Conservation (phyloP, 2,113 vertebrate genomes). For the Acrocephalus kingi region DNA sequence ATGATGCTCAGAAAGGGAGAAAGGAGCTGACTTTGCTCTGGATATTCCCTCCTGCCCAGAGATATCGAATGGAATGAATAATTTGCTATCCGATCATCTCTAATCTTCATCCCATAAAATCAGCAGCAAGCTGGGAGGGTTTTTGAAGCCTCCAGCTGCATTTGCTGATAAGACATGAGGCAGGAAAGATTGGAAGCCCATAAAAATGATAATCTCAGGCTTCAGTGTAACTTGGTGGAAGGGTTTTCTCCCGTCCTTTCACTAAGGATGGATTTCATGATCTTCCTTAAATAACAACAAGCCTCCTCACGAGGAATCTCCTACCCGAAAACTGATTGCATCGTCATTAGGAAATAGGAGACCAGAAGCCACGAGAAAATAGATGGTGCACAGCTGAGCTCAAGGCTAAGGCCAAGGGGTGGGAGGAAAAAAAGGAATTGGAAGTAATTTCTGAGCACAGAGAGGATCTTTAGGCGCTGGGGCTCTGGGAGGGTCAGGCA, state of each 20-base stretch:
- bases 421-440: background rate
- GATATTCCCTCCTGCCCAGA: constrained; percentile 39
- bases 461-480: background rate
- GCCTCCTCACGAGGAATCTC: background rate
- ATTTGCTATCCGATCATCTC: constrained; percentile 68
- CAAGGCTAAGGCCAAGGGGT: background rate
- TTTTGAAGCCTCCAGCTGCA: constrained; percentile 71
- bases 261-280: constrained; percentile 49
- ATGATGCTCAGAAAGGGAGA: background rate
- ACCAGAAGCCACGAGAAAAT: background rate
- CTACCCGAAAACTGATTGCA: background rate
- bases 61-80: constrained; percentile 47
- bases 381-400: background rate
- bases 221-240: constrained; percentile 50
- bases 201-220: constrained; percentile 65
- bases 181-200: constrained; percentile 61
- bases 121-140: constrained; percentile 58
- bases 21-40: background rate
- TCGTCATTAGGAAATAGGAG: background rate
- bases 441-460: background rate
- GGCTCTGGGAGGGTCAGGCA: background rate
- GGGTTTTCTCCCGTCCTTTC: constrained; percentile 53
- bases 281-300: constrained; percentile 50
- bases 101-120: constrained; percentile 67
- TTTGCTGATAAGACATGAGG: constrained; percentile 58